Evolutionary conservation across 1,140 invertebrate species (phyloP), one percentile per base, ranked within the genome.

Genomic region (Drosophila lini): DNA sequence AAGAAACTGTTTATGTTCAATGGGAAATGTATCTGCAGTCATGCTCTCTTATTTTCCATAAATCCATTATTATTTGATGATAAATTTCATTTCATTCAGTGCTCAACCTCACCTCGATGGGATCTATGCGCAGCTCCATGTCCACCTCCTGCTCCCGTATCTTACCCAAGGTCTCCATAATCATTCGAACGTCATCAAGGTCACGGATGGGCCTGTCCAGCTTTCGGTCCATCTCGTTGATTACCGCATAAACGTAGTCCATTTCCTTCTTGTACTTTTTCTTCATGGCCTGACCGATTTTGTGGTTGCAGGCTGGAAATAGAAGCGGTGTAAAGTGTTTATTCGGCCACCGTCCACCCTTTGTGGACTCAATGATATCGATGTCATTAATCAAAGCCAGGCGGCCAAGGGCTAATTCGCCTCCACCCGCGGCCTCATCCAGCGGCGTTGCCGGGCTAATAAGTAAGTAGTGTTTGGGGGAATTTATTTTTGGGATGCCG

Each of bases 131-230:
- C 44, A 98, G 94, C 84, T 99, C 98, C 95, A 99, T 97, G 85
- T 98, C 97, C 11, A 99, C 97, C 93, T 99, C 98, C 92, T 98
- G 96, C 81, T 98, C 97, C 9, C 98, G 93, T 58, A 99, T 97
- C 92, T 98, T 98, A 90, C 97, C 97, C 59, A 99, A 92, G 1
- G 96, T 98, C 70, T 98, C 97, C 97, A 99, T 99, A 19, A 98
- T 96, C 86, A 97, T 95, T 53, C 98, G 94, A 2, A 99, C 97
- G 81, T 99, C 98, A 92, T 99, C 98, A 25, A 99, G 93, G 91
- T 98, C 98, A 56, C 97, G 94, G 45, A 99, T 97, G 48, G 96
- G 97, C 42, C 97, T 94, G 76, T 97, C 96, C 19, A 99, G 93
- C 91, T 97, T 97, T 47, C 97, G 95, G 79, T 96, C 96, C 94